Evolutionary conservation across 2,113 vertebrate species (phyloP).

Genomic region (Pica pica): DNA sequence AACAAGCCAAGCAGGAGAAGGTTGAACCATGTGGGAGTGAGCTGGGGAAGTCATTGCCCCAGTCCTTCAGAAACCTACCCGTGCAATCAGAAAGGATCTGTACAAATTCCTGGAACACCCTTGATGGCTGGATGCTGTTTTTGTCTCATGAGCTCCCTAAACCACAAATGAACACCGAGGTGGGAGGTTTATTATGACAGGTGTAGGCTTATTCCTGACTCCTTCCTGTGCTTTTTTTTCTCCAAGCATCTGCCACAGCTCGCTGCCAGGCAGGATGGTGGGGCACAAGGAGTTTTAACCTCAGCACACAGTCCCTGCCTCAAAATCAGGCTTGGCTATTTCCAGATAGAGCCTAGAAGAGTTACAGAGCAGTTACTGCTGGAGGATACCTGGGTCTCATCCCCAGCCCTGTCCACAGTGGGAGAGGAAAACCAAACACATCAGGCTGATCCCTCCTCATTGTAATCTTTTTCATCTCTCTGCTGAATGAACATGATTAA

Average conservation of each 20-base stretch:
- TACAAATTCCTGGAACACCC: not conserved
- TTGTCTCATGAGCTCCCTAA: not conserved
- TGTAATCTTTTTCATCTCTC: not conserved
- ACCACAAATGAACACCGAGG: not conserved
- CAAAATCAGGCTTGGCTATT: not conserved
- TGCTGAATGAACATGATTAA: not conserved
- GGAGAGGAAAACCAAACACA: not conserved
- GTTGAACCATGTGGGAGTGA: accelerated
- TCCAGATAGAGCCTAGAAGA: not conserved
- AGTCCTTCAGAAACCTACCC: not conserved
- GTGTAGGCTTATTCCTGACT: not conserved
- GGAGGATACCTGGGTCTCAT: not conserved
- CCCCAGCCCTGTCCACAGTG: accelerated
- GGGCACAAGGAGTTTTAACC: not conserved
- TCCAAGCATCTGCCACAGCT: not conserved
- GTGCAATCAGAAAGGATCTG: not conserved
- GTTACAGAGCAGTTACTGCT: not conserved
- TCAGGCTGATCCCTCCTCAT: not conserved
- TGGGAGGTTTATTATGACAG: not conserved
- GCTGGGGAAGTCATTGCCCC: not conserved
- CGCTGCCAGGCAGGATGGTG: accelerated
- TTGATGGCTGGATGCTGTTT: not conserved
- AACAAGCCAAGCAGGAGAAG: not conserved
- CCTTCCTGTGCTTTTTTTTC: not conserved
- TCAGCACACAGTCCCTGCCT: not conserved